Evolutionary conservation across 2,888 invertebrate species (phyloP), one percentile per base, ranked within the genome.

Genomic region (Cephus runcator): DNA sequence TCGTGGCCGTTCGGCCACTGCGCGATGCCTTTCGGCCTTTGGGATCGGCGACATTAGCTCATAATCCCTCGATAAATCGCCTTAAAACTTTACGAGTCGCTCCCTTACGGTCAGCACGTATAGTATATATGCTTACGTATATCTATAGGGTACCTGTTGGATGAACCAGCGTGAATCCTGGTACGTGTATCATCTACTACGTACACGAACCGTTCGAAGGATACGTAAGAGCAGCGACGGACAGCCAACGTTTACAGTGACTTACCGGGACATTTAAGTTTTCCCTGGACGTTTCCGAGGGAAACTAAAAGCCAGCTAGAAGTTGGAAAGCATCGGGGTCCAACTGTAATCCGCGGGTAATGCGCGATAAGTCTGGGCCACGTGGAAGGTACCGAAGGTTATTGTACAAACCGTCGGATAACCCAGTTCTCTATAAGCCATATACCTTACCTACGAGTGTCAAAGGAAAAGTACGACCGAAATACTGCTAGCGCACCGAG

Each of bases 271-370:
- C 40, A 79, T 76, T 85, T 85, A 71, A 71, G 71, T 71, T 71
- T 71, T 31, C 31, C 71, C 31, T 34, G 71, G 33, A 31, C 31
- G 33, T 34, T 12, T 34, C 71, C 71, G 4, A 34, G 31, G 33
- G 35, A 74, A 74, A 74, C 74, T 74, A 74, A 74, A 35, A 35
- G 80, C 79, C 78, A 81, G 80, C 77, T 80, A 83, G 82, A 82
- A 81, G 81, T 83, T 83, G 56, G 78, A 82, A 79, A 84, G 82
- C 77, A 33, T 9, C 71, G 12, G 31, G 71, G 23, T 71, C 31
- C 79, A 76, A 75, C 69, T 84, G 87, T 88, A 88, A 89, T 89
- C 88, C 86, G 75, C 80, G 84, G 81, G 85, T 89, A 89, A 89
- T 86, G 86, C 85, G 83, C 88, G 86, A 88, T 89, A 89, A 89